A percentile compares a stretch with the other conserved stretches of the same genome.
Conservation (phyloP, 2,113 vertebrate genomes). For the Dendropsophus ebraccatus region DNA sequence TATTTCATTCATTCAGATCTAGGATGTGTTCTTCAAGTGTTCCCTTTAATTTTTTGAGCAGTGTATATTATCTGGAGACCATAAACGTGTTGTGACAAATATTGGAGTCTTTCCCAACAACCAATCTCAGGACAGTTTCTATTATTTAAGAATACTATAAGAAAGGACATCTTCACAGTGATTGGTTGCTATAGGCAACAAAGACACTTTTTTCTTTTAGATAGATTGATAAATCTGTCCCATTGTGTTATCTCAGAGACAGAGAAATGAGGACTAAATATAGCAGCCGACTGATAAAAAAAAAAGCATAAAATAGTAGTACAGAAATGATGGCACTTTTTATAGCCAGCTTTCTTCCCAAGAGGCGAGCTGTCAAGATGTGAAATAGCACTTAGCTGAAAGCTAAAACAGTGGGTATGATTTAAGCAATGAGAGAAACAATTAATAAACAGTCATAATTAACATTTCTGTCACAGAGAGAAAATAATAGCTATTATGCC, state of each 20-base stretch:
- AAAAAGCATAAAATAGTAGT: not conserved
- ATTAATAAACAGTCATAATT: constrained; percentile 49
- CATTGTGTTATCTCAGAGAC: not conserved
- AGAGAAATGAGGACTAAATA: not conserved
- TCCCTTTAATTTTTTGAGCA: too few relatives aligned
- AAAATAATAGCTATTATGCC: constrained; percentile 39
- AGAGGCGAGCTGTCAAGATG: constrained; percentile 42
- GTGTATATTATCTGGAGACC: too few relatives aligned
- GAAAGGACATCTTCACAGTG: too few relatives aligned
- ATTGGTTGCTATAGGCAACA: too few relatives aligned
- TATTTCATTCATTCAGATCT: too few relatives aligned
- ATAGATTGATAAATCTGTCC: too few relatives aligned
- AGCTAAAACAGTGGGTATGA: constrained; percentile 41
- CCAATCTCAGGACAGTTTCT: too few relatives aligned
- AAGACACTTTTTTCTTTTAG: too few relatives aligned
- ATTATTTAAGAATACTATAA: too few relatives aligned
- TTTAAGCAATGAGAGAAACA: constrained; percentile 13
- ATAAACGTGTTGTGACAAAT: too few relatives aligned
- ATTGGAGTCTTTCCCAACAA: too few relatives aligned
- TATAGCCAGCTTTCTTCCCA: constrained; percentile 12
- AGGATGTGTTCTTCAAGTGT: too few relatives aligned
- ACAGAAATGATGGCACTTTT: not conserved
- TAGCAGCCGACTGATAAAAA: constrained; percentile 3
- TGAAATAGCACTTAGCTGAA: constrained; percentile 32
- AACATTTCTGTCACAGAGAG: constrained; percentile 32